These are phyloP conservation scores for Synanthedon tipuliformis DNA, from an alignment of 2,888 invertebrate genomes.

Conservation along the genomic window DNA sequence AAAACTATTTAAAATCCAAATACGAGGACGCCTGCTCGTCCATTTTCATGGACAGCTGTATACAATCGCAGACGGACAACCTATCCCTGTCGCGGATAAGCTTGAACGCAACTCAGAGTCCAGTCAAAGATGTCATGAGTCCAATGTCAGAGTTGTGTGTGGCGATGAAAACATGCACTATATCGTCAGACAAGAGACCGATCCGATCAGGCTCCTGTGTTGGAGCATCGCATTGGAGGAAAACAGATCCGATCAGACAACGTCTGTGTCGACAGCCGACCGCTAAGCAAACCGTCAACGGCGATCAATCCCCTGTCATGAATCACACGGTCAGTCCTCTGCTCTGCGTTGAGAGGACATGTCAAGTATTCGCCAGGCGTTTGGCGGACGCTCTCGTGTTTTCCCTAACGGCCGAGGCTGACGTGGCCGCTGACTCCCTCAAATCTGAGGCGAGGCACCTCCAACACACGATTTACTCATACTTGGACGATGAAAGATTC, in stretches of 20 bases:
- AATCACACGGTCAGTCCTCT: conserved; percentile 54
- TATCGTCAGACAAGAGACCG: conserved; percentile 44
- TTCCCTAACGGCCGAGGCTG: conserved; percentile 65
- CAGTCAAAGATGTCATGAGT: conserved; percentile 41
- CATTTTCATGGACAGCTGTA: conserved; percentile 43
- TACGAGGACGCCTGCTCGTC: conserved; percentile 55
- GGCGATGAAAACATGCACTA: conserved; percentile 67
- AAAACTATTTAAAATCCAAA: conserved; percentile 76
- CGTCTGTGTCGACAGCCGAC: conserved; percentile 41
- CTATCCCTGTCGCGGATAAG: conserved; percentile 43
- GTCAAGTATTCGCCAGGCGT: conserved; percentile 76
- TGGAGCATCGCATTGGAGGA: conserved; percentile 31
- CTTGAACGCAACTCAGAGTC: conserved; percentile 24
- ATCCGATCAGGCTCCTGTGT: no score
- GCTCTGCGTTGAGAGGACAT: conserved; percentile 55
- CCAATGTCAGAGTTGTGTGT: conserved; percentile 72
- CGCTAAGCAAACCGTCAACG: conserved; percentile 26
- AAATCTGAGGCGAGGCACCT: conserved; percentile 77
- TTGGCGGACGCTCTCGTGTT: conserved; percentile 74
- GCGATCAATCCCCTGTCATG: conserved; percentile 25
- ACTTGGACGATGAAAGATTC: conserved; percentile 77
- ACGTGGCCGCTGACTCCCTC: conserved; percentile 69
- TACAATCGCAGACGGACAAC: conserved; percentile 33
- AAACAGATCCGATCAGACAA: conserved; percentile 44
- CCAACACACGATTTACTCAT: conserved; percentile 75